These are phyloP conservation scores for Drosophila gunungcola DNA, from an alignment of 1,140 invertebrate species.

Conservation along the genomic window DNA sequence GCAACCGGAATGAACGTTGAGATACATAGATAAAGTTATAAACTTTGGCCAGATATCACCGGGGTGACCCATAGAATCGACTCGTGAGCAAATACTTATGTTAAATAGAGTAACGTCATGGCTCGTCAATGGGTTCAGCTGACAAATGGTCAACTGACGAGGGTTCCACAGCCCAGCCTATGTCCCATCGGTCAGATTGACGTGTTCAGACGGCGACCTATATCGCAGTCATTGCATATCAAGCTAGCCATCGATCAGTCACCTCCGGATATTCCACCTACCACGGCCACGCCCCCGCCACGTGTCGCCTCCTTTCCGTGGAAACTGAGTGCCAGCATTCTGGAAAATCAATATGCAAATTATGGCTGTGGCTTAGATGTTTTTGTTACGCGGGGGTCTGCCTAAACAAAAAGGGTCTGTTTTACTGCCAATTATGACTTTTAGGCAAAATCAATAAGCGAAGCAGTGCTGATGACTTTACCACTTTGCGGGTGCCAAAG, in stretches of 20 bases:
- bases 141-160: slow-evolving; percentile 74
- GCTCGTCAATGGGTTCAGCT: slow-evolving; percentile 50
- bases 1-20: slow-evolving; percentile 35
- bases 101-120: slow-evolving; percentile 38
- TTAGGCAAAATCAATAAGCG: slow-evolving; percentile 56
- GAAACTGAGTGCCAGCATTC: slow-evolving; percentile 28
- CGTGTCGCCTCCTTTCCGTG: slow-evolving; percentile 23
- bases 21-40: slow-evolving; percentile 42
- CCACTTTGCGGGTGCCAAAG: slow-evolving; percentile 36
- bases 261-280: slow-evolving; percentile 6
- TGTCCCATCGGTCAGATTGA: slow-evolving; percentile 9
- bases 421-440: slow-evolving; percentile 56
- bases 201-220: slow-evolving; percentile 20
- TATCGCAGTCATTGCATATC: slow-evolving; percentile 27
- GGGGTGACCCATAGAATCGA: slow-evolving; percentile 45
- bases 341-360: slow-evolving; percentile 68
- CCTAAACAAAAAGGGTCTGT: slow-evolving; percentile 29
- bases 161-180: neutral
- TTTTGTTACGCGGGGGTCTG: neutral
- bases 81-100: slow-evolving; percentile 45
- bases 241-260: slow-evolving; percentile 26
- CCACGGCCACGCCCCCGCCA: slow-evolving; percentile 42
- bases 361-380: slow-evolving; percentile 4
- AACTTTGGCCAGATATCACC: slow-evolving; percentile 57
- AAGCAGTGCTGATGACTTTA: slow-evolving; percentile 42